phyloP scores from a whole-genome alignment of 2,797 vertebrate genomes.

The Tragopan temminckii region DNA sequence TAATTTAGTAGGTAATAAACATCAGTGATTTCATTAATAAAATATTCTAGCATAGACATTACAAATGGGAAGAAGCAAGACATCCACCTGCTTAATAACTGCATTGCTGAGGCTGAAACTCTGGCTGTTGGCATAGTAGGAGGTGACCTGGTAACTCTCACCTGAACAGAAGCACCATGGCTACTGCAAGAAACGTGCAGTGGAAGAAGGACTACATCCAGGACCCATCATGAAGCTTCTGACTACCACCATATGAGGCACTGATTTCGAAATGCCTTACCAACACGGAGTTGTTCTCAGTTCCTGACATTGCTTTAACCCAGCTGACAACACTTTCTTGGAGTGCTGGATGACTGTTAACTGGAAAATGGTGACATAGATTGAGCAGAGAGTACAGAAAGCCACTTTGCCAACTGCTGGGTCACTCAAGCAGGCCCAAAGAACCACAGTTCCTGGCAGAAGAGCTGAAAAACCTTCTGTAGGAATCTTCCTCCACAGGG shows the following conservation, averaged over 20 bases:
- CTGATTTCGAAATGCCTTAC: conserved; percentile 50
- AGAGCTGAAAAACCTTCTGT: background rate
- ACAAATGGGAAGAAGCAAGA: background rate
- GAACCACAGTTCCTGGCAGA: conserved; percentile 6
- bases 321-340: conserved; percentile 48
- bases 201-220: background rate
- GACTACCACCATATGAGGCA: background rate
- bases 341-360: background rate
- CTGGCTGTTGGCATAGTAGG: background rate
- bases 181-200: rapidly evolving
- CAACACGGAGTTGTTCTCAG: conserved; percentile 2
- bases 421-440: background rate
- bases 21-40: conserved; percentile 70
- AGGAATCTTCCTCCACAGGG: background rate
- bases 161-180: rapidly evolving
- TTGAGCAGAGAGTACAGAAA: background rate
- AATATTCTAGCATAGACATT: conserved; percentile 51
- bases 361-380: background rate
- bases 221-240: background rate
- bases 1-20: conserved; percentile 73
- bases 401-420: background rate
- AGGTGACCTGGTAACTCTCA: background rate
- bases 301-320: conserved; percentile 37
- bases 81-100: conserved; percentile 48
- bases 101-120: background rate